A percentile compares a stretch with the other conserved stretches of the same genome.
Conservation (phyloP, 2,113 vertebrate species). For the Pseudorectes ferrugineus region DNA sequence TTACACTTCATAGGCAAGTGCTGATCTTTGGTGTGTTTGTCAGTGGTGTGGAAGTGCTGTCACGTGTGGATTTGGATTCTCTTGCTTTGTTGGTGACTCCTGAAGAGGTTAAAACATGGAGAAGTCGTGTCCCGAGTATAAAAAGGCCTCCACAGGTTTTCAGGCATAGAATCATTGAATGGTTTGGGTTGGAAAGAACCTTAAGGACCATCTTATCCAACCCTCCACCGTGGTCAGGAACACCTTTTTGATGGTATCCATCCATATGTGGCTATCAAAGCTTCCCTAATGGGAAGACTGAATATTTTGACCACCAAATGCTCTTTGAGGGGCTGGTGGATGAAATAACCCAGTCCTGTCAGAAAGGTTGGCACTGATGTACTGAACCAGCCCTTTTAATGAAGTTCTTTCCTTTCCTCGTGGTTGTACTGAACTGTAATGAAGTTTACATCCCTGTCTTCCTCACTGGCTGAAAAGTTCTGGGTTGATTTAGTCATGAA, state of each 20-base stretch:
- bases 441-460: not conserved
- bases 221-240: not conserved
- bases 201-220: not conserved
- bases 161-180: not conserved
- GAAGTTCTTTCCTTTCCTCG: not conserved
- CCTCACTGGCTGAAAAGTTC: not conserved
- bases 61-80: accelerated
- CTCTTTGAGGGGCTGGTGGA: not conserved
- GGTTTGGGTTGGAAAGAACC: not conserved
- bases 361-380: not conserved
- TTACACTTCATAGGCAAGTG: not conserved
- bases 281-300: not conserved
- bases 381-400: not conserved
- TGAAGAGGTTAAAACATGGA: not conserved
- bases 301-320: not conserved
- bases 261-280: not conserved
- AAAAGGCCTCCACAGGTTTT: not conserved
- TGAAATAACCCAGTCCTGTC: not conserved
- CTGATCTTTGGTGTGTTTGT: not conserved
- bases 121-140: not conserved
- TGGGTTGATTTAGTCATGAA: not conserved
- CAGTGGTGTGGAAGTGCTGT: not conserved
- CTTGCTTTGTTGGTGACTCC: not conserved
- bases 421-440: not conserved
- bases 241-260: not conserved